A percentile compares a stretch with the other conserved stretches of the same genome.
These are phyloP conservation scores for Albula goreensis DNA, from an alignment of 2,113 vertebrate species.

Conservation along the genomic window DNA sequence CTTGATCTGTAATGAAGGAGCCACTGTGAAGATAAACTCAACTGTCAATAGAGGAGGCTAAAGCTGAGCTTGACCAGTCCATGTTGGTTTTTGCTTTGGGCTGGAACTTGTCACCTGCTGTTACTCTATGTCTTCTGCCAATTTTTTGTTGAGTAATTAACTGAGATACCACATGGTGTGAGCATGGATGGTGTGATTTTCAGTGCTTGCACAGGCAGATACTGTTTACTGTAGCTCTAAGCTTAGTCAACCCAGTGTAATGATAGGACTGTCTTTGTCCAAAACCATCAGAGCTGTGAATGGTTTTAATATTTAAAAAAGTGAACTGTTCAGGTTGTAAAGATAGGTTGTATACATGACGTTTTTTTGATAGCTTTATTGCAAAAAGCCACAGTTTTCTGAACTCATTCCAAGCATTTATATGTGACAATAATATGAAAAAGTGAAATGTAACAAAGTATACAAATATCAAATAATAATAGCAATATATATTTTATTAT, in stretches of 20 bases:
- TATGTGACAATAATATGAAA: too few species aligned
- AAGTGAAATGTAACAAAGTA: neutral
- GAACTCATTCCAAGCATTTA: neutral
- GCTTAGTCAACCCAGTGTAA: neutral
- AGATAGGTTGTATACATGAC: neutral
- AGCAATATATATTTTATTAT: constrained; percentile 2
- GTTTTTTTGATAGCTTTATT: neutral
- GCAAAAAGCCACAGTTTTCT: neutral
- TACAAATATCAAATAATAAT: neutral
- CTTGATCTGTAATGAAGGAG: constrained; percentile 52
- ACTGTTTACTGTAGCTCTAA: neutral
- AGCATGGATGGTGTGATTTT: constrained; percentile 6
- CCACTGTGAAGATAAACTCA: constrained; percentile 20
- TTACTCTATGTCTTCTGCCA: constrained; percentile 43
- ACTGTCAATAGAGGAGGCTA: constrained; percentile 9
- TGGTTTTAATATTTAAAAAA: too few species aligned
- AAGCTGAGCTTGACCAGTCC: constrained; percentile 40
- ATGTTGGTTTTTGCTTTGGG: constrained; percentile 50
- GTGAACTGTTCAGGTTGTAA: neutral
- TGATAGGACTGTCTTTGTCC: neutral
- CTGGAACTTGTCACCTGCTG: constrained; percentile 45
- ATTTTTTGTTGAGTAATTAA: constrained; percentile 43
- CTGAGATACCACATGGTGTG: constrained; percentile 38
- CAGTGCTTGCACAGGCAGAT: neutral
- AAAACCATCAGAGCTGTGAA: too few species aligned